Percentiles rank a stretch among this genome's conserved stretches.
These are phyloP conservation scores for Archilochus colubris DNA, from an alignment of 2,113 vertebrate genomes.

Conservation along the genomic window DNA sequence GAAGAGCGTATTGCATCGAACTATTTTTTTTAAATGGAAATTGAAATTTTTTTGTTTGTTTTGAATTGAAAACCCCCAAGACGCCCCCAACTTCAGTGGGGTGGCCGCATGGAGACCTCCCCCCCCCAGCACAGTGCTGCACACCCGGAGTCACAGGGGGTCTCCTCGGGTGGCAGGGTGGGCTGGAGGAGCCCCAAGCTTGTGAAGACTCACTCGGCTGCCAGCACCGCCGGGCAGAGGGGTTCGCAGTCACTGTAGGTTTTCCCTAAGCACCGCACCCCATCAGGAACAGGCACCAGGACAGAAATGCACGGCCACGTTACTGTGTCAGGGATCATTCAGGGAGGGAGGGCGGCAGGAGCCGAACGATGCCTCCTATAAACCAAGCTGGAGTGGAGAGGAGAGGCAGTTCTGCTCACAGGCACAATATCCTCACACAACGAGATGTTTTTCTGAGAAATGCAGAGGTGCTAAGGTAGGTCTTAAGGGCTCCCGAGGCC, in stretches of 20 bases:
- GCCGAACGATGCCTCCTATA: background rate
- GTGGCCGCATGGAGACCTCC: background rate
- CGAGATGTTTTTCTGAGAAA: background rate
- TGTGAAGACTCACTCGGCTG: background rate
- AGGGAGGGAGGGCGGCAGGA: background rate
- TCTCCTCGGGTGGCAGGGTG: rapidly evolving
- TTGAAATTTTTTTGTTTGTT: background rate
- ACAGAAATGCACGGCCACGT: background rate
- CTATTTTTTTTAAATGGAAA: too few relatives aligned
- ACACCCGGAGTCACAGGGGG: background rate
- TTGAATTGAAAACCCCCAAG: background rate
- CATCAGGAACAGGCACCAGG: background rate
- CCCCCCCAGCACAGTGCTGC: background rate
- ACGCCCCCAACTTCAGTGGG: background rate
- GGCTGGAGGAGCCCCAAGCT: rapidly evolving
- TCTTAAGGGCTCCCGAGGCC: background rate
- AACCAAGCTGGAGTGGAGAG: background rate
- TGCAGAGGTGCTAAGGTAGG: background rate
- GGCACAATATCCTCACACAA: background rate
- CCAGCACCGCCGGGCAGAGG: background rate
- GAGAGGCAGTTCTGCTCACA: background rate
- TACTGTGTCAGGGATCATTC: background rate
- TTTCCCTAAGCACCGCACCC: background rate
- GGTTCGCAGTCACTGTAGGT: background rate
- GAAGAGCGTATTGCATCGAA: background rate